Base-by-base conservation (phyloP, 2,113 vertebrate genomes). In the Entelurus aequoreus region DNA sequence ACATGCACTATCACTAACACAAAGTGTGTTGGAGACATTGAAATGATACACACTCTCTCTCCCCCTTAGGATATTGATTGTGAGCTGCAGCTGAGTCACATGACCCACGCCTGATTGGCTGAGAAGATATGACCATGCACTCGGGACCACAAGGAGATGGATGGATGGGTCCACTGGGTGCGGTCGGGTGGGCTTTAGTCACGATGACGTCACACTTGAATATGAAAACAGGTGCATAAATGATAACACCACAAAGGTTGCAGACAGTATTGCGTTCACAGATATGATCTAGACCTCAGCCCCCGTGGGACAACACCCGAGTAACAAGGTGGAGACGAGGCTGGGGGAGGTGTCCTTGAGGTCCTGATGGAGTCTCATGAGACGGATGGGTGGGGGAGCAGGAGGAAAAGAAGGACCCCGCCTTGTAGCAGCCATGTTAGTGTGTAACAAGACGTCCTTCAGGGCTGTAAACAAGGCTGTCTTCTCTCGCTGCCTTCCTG, bases 271-370 rank as follows among this genome's bases (percentile, higher is more conserved):
- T 56, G 55, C 59, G 65, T 21, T 57, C n/a, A 54, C 13, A 48
- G 37, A 69, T 69, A 37, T 59, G 56, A 28, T 79, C 68, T 59
- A 69, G 75, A 51, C 38, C 50, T 42, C 9, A 49, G 21, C 63
- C 42, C 66, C 69, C 69, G 72, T 28, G 38, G 44, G 56, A 67
- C 80, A 82, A 62, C 80, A 80, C 80, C 84, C 78, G 62, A 76
- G 56, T 54, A 64, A 75, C 61, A 54, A 60, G 38, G 61, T 49
- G 1, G 28, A 35, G 60, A 50, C 48, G 8, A 13, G 47, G 55
- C 9, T 19, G 48, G 55, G 14, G 5, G 48, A 51, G 49, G 42
- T 51, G 21, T 37, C 49, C 51, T 4, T 13, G 60, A 65, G 3
- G 82, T 64, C 81, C 63, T 74, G 56, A 76, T 67, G 48, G 5